Evolutionary conservation across 2,888 invertebrate species (phyloP).

Genomic region (Alsophila aescularia): DNA sequence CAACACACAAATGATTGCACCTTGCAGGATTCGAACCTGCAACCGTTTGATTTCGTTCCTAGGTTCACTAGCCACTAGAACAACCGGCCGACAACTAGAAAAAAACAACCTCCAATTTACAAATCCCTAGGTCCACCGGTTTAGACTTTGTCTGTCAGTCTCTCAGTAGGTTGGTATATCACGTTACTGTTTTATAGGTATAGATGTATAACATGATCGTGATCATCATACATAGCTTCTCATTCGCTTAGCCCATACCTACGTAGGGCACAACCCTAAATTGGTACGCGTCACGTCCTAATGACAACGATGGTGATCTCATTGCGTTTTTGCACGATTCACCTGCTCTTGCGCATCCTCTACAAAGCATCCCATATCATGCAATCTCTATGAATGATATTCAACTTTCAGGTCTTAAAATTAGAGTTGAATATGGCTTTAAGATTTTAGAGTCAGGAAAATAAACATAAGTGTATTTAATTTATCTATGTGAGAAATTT

Average conservation of each 20-base stretch:
- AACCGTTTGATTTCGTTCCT: no score
- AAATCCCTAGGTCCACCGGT: no score
- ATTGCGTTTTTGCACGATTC: conserved; percentile 78
- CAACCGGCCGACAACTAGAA: no score
- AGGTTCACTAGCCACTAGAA: no score
- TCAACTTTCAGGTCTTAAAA: not conserved
- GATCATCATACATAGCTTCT: not conserved
- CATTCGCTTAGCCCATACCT: not conserved
- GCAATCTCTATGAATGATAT: not conserved
- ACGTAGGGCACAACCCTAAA: conserved; percentile 16
- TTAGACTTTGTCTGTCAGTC: no score
- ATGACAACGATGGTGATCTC: conserved; percentile 74
- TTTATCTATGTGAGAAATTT: conserved; percentile 46
- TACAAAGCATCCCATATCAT: conserved; percentile 8
- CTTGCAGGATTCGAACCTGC: no score
- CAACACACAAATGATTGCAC: no score
- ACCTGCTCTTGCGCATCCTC: conserved; percentile 44
- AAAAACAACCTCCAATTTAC: no score
- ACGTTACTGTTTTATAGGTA: no score
- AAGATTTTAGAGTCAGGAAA: not conserved
- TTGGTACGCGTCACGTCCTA: conserved; percentile 63
- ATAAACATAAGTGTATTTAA: conserved; percentile 24
- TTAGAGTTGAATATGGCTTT: not conserved
- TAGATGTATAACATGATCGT: no score
- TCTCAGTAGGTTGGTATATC: no score